Evolutionary conservation across 2,113 vertebrate genomes (phyloP), one percentile per base, ranked within the genome.

Genomic region (Cebidichthys violaceus): DNA sequence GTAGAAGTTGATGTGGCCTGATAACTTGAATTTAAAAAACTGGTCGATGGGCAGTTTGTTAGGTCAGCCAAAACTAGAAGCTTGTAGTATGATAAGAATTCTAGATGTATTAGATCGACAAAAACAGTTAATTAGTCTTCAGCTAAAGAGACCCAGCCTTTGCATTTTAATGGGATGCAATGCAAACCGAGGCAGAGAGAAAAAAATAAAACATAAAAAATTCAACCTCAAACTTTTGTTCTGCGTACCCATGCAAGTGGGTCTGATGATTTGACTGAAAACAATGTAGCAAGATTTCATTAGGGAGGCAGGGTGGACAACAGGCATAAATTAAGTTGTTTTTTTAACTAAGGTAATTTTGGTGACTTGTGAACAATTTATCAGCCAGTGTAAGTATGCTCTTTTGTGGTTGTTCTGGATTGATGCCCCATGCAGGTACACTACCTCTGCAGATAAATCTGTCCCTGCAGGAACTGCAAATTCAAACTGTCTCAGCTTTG

Each of bases 121-220:
- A 82, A 75, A 71, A 70, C 77, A 70, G 29, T 84, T 71, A 71
- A 85, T 85, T 64, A 79, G 71, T 60, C 31, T 79, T 71, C 10
- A 3, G 37, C 45, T 82, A 79, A 82, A 85, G 61, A 71, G 73
- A 68, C 24, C 18, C 29, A 67, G 18, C 35, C n/a, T 43, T 29
- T 88, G 75, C 82, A 82, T 81, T 78, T 65, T 13, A 75, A 64
- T 82, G 73, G 31, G 59, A 15, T 43, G 20, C 31, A 20, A 6
- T 73, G 67, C 31, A 73, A 81, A 84, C 15, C 20, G 18, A 17
- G 7, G 31, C 15, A 47, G 29, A 47, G 33, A 43, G 29, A 70
- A 62, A 3, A 45, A 61, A 22, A 47, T 5, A 70, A 69, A 1
- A 33, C 2, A 39, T 67, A 45, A 45, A 45, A 45, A 45, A 45